Evolutionary conservation across 1,140 invertebrate genomes (phyloP).

Genomic region (Aphis craccivora): DNA sequence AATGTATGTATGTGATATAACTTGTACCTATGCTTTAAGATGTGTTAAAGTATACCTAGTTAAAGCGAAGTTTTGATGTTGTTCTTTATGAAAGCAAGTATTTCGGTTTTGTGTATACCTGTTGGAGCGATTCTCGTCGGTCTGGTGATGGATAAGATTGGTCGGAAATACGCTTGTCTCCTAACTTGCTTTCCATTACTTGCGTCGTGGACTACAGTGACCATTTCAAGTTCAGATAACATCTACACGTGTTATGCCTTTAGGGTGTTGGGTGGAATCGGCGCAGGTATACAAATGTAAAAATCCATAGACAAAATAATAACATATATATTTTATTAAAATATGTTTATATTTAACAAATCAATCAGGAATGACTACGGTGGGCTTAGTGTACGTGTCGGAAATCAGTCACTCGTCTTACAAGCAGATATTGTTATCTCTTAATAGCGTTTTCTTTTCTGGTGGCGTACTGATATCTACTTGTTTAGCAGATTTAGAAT

Average conservation of each 20-base stretch:
- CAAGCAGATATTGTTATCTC: slow-evolving; percentile 68
- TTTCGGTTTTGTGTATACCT: slow-evolving; percentile 68
- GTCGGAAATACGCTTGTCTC: slow-evolving; percentile 69
- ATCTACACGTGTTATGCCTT: slow-evolving; percentile 64
- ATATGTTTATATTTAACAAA: not conserved
- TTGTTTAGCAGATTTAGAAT: slow-evolving; percentile 42
- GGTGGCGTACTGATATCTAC: slow-evolving; percentile 67
- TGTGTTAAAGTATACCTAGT: not conserved
- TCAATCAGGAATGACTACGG: slow-evolving; percentile 62
- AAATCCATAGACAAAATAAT: not conserved
- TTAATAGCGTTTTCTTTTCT: slow-evolving; percentile 67
- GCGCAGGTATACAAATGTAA: slow-evolving; percentile 63
- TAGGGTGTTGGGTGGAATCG: slow-evolving; percentile 67
- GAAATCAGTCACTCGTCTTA: slow-evolving; percentile 68
- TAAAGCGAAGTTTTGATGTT: not conserved
- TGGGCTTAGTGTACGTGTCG: slow-evolving; percentile 68
- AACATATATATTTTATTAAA: not conserved
- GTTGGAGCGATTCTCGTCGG: slow-evolving; percentile 68
- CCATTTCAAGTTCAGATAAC: slow-evolving; percentile 21
- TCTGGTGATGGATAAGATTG: slow-evolving; percentile 72
- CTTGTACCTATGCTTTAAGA: not conserved
- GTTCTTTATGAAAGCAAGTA: slow-evolving; percentile 65
- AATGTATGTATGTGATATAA: not conserved
- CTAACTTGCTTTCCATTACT: slow-evolving; percentile 69
- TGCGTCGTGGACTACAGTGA: slow-evolving; percentile 69